Evolutionary conservation across 2,113 vertebrate genomes (phyloP).

Genomic region (Trogon melanurus): DNA sequence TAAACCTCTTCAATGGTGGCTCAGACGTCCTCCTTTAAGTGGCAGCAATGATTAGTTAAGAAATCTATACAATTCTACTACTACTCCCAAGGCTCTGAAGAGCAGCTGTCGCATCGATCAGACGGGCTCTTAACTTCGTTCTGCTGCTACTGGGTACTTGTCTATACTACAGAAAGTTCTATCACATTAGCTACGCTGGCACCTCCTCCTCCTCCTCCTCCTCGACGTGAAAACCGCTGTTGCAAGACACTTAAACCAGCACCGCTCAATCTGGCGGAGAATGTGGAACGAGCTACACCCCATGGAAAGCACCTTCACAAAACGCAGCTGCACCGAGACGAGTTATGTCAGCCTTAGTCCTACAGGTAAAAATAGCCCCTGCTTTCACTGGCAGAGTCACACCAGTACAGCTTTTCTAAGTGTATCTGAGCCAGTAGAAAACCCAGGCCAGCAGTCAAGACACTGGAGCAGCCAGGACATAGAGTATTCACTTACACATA

Average conservation of each 20-base stretch:
- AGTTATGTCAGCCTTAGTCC: not conserved
- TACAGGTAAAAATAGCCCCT: not conserved
- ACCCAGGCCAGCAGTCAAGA: not conserved
- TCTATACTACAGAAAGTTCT: not conserved
- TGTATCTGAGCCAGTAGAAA: not conserved
- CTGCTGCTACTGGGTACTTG: not conserved
- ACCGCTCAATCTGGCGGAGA: not conserved
- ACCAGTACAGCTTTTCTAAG: not conserved
- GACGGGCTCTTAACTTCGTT: not conserved
- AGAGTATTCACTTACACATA: not conserved
- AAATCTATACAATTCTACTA: not conserved
- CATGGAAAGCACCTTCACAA: not conserved
- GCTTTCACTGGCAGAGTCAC: not conserved
- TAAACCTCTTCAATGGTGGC: not conserved
- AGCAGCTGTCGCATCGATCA: not conserved
- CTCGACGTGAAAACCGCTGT: not conserved
- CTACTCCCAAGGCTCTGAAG: not conserved
- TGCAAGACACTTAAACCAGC: not conserved
- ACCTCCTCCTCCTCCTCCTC: not conserved
- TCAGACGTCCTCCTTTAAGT: not conserved
- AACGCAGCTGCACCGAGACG: not conserved
- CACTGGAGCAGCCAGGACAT: not conserved
- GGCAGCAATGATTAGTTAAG: not conserved
- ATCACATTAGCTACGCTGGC: not conserved
- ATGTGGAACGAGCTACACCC: not conserved